phyloP scores from a whole-genome alignment of 2,113 vertebrate species.

The Cricetomys ansorgei region DNA sequence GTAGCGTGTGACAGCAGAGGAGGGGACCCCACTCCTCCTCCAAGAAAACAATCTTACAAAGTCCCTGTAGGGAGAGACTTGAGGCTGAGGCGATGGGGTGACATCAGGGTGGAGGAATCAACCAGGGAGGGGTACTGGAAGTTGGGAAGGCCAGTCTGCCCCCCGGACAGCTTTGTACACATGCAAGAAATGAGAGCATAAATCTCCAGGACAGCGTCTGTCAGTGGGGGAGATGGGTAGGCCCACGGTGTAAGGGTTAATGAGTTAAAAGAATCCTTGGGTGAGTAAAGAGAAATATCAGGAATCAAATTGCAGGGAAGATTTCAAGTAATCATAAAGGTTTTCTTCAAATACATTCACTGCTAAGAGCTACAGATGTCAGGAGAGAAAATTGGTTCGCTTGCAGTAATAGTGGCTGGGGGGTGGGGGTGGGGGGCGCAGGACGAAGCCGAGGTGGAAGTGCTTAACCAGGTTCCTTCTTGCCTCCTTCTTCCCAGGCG shows the following conservation, averaged over 20 bases:
- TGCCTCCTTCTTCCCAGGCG: neutral
- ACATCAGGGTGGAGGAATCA: too few species aligned
- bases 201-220: neutral
- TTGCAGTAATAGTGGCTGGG: conserved; percentile 83
- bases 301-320: conserved; percentile 81
- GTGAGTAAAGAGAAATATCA: conserved; percentile 82
- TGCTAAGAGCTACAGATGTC: conserved; percentile 79
- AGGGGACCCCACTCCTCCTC: neutral
- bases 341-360: conserved; percentile 84
- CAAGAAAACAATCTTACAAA: neutral
- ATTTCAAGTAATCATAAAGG: conserved; percentile 83
- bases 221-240: neutral
- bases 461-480: conserved; percentile 67
- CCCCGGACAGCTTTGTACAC: rapidly evolving
- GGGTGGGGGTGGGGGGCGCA: conserved; percentile 15
- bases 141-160: neutral
- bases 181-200: neutral
- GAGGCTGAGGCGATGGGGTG: neutral
- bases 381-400: conserved; percentile 83
- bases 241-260: conserved; percentile 65
- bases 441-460: conserved; percentile 47
- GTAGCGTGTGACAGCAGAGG: neutral
- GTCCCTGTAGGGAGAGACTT: neutral
- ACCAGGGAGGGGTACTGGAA: neutral
- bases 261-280: conserved; percentile 74